Evolutionary conservation across 1,140 invertebrate genomes (phyloP).

Genomic region (Drosophila mauritiana): DNA sequence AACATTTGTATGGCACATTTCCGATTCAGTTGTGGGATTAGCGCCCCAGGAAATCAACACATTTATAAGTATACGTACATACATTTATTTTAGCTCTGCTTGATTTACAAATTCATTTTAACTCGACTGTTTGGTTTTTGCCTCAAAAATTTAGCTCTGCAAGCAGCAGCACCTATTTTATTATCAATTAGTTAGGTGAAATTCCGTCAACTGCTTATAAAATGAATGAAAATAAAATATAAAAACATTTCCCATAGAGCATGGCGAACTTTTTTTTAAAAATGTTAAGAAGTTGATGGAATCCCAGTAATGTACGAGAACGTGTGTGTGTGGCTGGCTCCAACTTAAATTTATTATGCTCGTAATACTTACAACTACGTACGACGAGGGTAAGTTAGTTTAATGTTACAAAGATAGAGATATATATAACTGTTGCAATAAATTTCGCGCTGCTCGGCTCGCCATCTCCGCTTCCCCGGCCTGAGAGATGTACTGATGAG

Average conservation of each 20-base stretch:
- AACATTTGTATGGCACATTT: constrained; percentile 13
- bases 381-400: constrained; percentile 56
- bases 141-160: constrained; percentile 18
- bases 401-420: constrained; percentile 52
- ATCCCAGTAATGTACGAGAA: constrained; percentile 35
- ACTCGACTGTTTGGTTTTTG: constrained; percentile 15
- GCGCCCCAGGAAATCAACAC: constrained; percentile 32
- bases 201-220: constrained; percentile 8
- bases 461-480: constrained; percentile 23
- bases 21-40: constrained; percentile 25
- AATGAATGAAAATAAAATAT: neutral
- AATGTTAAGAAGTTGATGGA: constrained; percentile 17
- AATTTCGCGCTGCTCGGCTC: constrained; percentile 21
- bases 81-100: constrained; percentile 36
- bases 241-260: neutral
- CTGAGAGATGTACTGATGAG: constrained; percentile 31
- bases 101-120: constrained; percentile 33
- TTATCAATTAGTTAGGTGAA: constrained; percentile 5
- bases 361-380: constrained; percentile 73
- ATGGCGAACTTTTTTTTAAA: neutral
- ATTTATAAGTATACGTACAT: constrained; percentile 34
- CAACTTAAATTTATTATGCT: constrained; percentile 75
- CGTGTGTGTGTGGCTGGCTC: constrained; percentile 52
- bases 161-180: constrained; percentile 23
- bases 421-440: constrained; percentile 43